A percentile compares a stretch with the other conserved stretches of the same genome.
Conservation (phyloP, 2,888 invertebrate species). For the Harmothoe impar region DNA sequence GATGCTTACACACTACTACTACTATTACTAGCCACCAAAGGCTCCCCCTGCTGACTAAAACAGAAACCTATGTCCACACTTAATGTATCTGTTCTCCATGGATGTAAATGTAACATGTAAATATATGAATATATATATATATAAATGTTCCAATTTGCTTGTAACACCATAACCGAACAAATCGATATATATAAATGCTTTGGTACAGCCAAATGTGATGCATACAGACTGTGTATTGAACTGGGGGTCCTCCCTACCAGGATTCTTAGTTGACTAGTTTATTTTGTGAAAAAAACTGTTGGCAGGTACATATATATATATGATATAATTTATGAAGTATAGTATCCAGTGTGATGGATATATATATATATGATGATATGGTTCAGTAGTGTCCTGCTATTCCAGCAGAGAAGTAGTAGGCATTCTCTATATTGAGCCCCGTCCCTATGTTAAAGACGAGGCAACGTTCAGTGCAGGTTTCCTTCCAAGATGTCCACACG, state of each 20-base stretch:
- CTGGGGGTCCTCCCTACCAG: neutral
- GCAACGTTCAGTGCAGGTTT: neutral
- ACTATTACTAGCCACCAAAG: neutral
- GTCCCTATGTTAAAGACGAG: conserved; percentile 9
- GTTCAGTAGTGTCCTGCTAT: neutral
- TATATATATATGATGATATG: neutral
- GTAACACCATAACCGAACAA: conserved; percentile 19
- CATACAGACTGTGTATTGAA: neutral
- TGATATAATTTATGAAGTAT: conserved; percentile 23
- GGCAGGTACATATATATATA: neutral
- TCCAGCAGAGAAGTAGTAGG: neutral
- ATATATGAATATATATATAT: neutral
- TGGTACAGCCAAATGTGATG: conserved; percentile 55
- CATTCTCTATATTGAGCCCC: neutral
- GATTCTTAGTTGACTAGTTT: conserved; percentile 12
- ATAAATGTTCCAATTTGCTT: conserved; percentile 26
- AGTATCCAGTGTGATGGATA: conserved; percentile 8
- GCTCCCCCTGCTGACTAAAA: conserved; percentile 27
- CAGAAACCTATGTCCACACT: neutral
- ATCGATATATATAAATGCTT: neutral
- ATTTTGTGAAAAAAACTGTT: conserved; percentile 5
- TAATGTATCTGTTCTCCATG: conserved; percentile 40
- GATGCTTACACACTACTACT: neutral
- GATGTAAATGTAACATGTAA: neutral
- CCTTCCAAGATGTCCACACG: neutral